phyloP scores from a whole-genome alignment of 2,888 invertebrate species.

The Callimorpha dominula region DNA sequence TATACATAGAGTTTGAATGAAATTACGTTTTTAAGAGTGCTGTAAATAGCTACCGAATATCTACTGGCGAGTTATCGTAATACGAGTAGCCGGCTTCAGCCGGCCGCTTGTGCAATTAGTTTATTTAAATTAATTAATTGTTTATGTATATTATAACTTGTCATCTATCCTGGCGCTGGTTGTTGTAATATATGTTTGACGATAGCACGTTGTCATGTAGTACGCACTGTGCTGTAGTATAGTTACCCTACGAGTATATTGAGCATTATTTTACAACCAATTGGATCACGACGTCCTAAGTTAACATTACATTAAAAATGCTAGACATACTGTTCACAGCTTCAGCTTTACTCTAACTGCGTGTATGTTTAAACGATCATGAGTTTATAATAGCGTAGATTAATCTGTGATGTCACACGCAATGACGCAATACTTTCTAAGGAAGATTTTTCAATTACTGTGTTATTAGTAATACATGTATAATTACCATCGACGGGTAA shows the following conservation, averaged over 20 bases:
- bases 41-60: constrained; percentile 71
- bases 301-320: constrained; percentile 36
- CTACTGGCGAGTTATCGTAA: constrained; percentile 41
- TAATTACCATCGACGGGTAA: constrained; percentile 7
- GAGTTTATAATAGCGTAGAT: constrained; percentile 23
- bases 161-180: constrained; percentile 33
- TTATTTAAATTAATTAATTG: constrained; percentile 44
- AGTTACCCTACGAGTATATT: constrained; percentile 32
- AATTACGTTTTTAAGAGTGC: constrained; percentile 52
- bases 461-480: constrained; percentile 2
- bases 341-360: constrained; percentile 23
- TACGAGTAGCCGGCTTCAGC: constrained; percentile 39
- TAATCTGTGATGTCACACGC: constrained; percentile 26
- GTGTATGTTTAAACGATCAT: constrained; percentile 28
- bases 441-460: constrained; percentile 8
- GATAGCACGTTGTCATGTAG: not conserved
- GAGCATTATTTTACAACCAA: constrained; percentile 34
- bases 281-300: constrained; percentile 37
- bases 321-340: constrained; percentile 29
- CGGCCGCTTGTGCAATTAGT: constrained; percentile 37
- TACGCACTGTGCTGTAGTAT: constrained; percentile 9
- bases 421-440: constrained; percentile 22
- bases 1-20: constrained; percentile 52
- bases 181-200: constrained; percentile 31
- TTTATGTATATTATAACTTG: constrained; percentile 49